A percentile compares a stretch with the other conserved stretches of the same genome.
These are phyloP conservation scores for Lithobates pipiens DNA, from an alignment of 2,797 vertebrate species.

Conservation along the genomic window DNA sequence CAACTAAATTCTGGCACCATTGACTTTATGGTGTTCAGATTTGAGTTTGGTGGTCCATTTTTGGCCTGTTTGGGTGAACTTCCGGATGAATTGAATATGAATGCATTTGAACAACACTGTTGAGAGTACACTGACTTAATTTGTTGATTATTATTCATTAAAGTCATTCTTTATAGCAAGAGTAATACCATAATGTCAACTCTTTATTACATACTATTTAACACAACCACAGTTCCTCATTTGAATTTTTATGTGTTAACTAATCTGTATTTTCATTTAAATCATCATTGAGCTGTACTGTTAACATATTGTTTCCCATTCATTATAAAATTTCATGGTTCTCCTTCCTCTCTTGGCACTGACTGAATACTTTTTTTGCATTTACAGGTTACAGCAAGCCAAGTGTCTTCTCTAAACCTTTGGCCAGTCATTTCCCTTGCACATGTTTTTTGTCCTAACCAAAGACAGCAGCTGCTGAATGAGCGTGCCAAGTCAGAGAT, in stretches of 20 bases:
- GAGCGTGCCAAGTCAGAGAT: slow-evolving; percentile 4
- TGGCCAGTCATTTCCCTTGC: slow-evolving; percentile 1
- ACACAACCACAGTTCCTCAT: not conserved
- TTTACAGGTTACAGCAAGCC: slow-evolving; percentile 24
- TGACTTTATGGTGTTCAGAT: no score
- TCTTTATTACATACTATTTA: not conserved
- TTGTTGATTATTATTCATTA: no score
- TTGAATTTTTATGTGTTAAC: not conserved
- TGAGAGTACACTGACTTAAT: no score
- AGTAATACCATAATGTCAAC: not conserved
- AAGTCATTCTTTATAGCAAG: not conserved
- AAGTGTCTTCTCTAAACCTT: slow-evolving; percentile 28
- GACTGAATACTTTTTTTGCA: not conserved
- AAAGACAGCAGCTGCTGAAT: slow-evolving; percentile 45
- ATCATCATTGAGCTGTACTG: slow-evolving; percentile 7
- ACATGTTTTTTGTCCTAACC: slow-evolving; percentile 29
- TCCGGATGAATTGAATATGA: no score
- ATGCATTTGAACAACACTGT: no score
- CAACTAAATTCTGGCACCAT: no score
- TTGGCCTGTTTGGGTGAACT: no score
- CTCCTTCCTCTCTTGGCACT: slow-evolving; percentile 27
- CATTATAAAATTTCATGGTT: not conserved
- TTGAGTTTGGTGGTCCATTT: no score
- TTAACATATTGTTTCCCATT: slow-evolving; percentile 11
- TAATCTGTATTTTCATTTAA: not conserved